Base-by-base conservation (phyloP, 1,140 invertebrate species). In the Venturia canescens region DNA sequence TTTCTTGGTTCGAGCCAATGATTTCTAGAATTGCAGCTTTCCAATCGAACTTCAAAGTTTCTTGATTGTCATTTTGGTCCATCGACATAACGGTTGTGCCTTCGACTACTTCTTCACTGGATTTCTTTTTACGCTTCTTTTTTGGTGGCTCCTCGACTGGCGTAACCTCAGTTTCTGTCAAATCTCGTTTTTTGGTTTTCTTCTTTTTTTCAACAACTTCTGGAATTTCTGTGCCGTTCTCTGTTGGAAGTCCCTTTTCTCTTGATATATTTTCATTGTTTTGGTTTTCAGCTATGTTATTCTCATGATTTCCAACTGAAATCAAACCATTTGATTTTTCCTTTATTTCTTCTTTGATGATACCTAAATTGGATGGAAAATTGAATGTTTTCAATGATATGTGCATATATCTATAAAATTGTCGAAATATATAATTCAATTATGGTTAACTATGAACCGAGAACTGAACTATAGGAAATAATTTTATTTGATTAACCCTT, bases 251-350 rank as follows among this genome's bases (percentile, higher is more conserved):
- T 27, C 82, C 70, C 79, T 85, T 88, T 84, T 89, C 87, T 75
- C 82, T 87, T n/a, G 63, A 81, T 70, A 88, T 83, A 83, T 92
- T 91, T 84, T 90, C 89, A 80, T 90, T 90, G 60, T 90, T 91
- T 77, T 90, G 82, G 86, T 91, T 88, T 71, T 85, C 84, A 83
- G 86, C 11, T 75, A 79, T 63, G 83, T 88, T 80, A 84, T 89
- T 84, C 76, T 89, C 88, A 16, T 78, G 67, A 23, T 82, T 60
- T 60, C 50, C 31, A 2, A 26, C 31, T 1, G 72, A 13, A 48
- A 9, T 16, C 18, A 18, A 31, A 27, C 67, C 63, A 21, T 69
- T 57, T 16, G 44, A 29, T 18, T 29, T 72, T 26, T 83, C 38
- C 48, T 84, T 78, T 31, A 15, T 16, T 26, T 50, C 72, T 78